A percentile compares a stretch with the other conserved stretches of the same genome.
phyloP scores from a whole-genome alignment of 2,113 vertebrate genomes.

The Odocoileus virginianus region DNA sequence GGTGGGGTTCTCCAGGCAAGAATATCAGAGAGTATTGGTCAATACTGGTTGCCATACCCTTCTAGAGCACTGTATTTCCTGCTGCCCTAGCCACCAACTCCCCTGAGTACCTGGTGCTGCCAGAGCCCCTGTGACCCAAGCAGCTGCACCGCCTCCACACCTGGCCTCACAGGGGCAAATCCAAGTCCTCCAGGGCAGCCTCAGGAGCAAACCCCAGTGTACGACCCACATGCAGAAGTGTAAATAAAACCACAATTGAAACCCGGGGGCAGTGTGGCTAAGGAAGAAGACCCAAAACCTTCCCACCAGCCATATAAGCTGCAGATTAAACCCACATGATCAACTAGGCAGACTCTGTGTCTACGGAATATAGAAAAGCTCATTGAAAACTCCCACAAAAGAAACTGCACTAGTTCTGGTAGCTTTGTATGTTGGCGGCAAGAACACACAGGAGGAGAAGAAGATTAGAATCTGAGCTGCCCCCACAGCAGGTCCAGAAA shows the following conservation, averaged over 20 bases:
- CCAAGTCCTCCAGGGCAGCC: not conserved
- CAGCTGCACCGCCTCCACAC: not conserved
- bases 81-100: not conserved
- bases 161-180: not conserved
- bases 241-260: not conserved
- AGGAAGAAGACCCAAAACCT: not conserved
- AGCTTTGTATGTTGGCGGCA: not conserved
- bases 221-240: not conserved
- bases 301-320: not conserved
- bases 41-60: not conserved
- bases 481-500: not conserved
- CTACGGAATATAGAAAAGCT: not conserved
- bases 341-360: not conserved
- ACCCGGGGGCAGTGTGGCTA: not conserved
- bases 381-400: not conserved
- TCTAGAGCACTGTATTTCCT: not conserved
- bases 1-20: not conserved
- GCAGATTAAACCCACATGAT: not conserved
- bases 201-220: not conserved
- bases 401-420: not conserved
- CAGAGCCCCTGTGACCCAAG: not conserved
- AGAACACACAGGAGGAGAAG: not conserved
- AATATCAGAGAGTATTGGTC: not conserved
- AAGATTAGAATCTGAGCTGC: not conserved
- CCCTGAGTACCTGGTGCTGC: not conserved